Evolutionary conservation across 1,140 invertebrate species (phyloP).

Genomic region (Brachionus asplanchnoidis): DNA sequence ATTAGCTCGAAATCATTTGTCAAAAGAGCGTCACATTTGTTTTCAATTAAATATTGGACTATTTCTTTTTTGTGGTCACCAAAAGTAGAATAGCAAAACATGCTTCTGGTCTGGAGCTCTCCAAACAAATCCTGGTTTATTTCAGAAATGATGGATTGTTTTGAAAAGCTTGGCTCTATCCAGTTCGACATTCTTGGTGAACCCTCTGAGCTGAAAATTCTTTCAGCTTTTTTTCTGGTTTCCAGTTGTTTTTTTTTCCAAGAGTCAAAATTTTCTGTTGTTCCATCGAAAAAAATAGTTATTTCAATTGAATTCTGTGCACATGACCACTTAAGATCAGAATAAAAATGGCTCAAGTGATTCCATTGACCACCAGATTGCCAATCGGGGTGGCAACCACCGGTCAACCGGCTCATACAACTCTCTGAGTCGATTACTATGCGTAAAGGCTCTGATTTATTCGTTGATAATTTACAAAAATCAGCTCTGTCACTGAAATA

Average conservation of each 20-base stretch:
- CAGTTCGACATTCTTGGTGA: not conserved
- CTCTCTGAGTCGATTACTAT: not conserved
- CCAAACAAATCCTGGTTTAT: not conserved
- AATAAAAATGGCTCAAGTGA: not conserved
- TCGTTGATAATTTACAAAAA: not conserved
- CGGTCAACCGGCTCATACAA: not conserved
- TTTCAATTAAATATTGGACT: not conserved
- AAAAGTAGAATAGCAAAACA: not conserved
- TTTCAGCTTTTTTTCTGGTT: not conserved
- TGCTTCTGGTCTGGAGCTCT: not conserved
- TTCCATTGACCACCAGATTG: slow-evolving; percentile 6
- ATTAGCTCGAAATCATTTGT: slow-evolving; percentile 11
- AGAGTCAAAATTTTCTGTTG: not conserved
- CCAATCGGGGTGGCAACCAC: not conserved
- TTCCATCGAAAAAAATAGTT: slow-evolving; percentile 13
- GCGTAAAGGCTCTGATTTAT: not conserved
- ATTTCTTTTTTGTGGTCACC: not conserved
- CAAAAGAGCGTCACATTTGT: not conserved
- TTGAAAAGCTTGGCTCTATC: not conserved
- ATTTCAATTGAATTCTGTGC: not conserved
- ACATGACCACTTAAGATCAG: not conserved
- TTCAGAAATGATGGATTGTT: not conserved
- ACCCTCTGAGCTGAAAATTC: not conserved
- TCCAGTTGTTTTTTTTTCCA: not conserved
- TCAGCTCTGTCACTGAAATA: not conserved